phyloP scores from a whole-genome alignment of 2,888 invertebrate genomes.

The Stenolophus ochropezus region DNA sequence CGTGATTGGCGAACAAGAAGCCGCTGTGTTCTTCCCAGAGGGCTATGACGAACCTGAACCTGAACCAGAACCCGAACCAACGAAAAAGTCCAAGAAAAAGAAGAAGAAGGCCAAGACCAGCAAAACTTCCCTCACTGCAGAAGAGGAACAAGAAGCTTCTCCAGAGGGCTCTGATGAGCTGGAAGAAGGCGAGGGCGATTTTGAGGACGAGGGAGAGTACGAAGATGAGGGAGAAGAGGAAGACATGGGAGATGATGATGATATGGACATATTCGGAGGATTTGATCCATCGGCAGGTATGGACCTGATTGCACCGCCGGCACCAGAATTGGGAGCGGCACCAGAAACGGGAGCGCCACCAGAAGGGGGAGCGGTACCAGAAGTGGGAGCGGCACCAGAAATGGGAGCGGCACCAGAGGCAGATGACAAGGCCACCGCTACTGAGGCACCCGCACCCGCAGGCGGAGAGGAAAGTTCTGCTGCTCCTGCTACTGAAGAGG shows the following conservation, averaged over 20 bases:
- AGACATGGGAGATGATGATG: constrained; percentile 68
- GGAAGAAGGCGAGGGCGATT: too few species aligned
- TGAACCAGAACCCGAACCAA: constrained; percentile 60
- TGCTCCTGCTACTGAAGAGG: neutral
- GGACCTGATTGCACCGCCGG: constrained; percentile 24
- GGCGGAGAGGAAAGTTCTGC: too few species aligned
- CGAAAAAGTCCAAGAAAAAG: constrained; percentile 67
- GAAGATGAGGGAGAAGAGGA: constrained; percentile 68
- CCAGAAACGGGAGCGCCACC: too few species aligned
- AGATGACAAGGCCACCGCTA: constrained; percentile 54
- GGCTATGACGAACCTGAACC: constrained; percentile 75
- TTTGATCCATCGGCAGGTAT: constrained; percentile 46
- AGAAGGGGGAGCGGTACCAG: too few species aligned
- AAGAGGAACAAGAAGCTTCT: neutral
- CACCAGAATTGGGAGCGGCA: too few species aligned
- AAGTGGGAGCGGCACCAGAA: constrained; percentile 60
- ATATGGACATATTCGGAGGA: constrained; percentile 64
- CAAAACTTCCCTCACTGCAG: neutral
- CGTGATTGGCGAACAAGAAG: constrained; percentile 79
- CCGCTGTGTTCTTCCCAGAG: constrained; percentile 81
- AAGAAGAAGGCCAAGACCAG: constrained; percentile 64
- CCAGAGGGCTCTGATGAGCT: too few species aligned
- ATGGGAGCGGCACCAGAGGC: constrained; percentile 61
- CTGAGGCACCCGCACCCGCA: neutral
- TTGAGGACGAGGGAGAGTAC: too few species aligned